Base-by-base conservation (phyloP, 1,140 invertebrate species). In the Aphaenogaster rudis region DNA sequence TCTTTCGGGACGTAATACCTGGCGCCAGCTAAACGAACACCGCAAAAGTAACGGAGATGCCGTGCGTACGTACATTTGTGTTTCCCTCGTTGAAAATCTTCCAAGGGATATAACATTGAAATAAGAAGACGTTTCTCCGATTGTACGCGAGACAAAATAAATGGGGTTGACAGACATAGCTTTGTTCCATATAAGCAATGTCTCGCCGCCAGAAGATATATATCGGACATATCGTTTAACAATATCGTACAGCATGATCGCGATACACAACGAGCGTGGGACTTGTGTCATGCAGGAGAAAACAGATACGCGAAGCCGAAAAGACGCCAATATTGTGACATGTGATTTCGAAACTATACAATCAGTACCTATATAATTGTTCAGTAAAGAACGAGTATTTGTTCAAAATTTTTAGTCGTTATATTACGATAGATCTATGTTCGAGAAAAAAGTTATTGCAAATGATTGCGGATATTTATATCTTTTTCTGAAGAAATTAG, bases 221-320 rank as follows among this genome's bases (percentile, higher is more conserved):
- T 57, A 84, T 88, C 61, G 33, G 45, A 71, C 69, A 78, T 88
- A 89, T 89, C 79, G 88, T 85, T 78, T 85, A 77, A 72, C 80
- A 82, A 88, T 85, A 85, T 52, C 36, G 69, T 33, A 39, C 78
- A 50, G 21, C 52, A 54, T n/a, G 69, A 87, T 80, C 86, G 67
- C 42, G 59, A 57, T 72, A 57, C 74, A 64, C 39, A 28, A 48
- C 52, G 17, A 33, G 21, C n/a, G 9, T 28, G 50, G 11, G 67
- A 71, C 21, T 50, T 33, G 52, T 78, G 85, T 81, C 61, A 80
- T 17, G 15, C 5, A 36, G 28, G 5, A 33, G 42, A 66, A n/a
- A 66, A 78, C 15, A 42, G 21, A 63, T 63, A 54, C 9, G 59
- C 28, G 59, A 21, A 79, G 11, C 42, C 42, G 45, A 79, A 66